Evolutionary conservation across 2,888 invertebrate genomes (phyloP), one percentile per base, ranked within the genome.

Genomic region (Euplexia lucipara): DNA sequence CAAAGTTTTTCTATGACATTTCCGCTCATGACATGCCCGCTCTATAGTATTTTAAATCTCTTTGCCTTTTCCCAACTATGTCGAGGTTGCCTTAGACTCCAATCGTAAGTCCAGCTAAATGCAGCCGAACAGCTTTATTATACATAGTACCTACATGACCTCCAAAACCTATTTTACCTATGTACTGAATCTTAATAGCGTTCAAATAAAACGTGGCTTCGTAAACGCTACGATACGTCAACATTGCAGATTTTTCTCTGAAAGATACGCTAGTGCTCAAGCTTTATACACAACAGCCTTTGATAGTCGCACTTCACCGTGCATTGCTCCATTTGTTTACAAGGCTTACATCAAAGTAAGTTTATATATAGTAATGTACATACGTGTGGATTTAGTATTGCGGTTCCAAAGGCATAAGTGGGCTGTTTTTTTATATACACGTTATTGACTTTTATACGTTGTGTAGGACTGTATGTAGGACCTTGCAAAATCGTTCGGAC

Each of bases 301-400:
- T 74, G 69, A 69, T 49, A 52, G 62, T 48, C 41, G 16, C 48
- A 49, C 72, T 72, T 74, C 57, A 63, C 12, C 63, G 69, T 69
- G 54, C 69, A 63, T 58, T 74, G 63, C 63, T 75, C 58, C 75
- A 58, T 69, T 74, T 69, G 44, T 63, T 58, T 53, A 51, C 48
- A 45, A 53, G 63, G 34, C 26, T 39, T 41, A 35, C 52, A 57
- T 45, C 39, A 63, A 56, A 32, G 44, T 44, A 37, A 34, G 35
- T 12, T 48, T 30, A 20, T 26, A 49, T 8, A 34, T 6, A 51
- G 14, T 34, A 41, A n/a, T 71, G 37, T 34, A 61, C 30, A 16
- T 44, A 16, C 18, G 48, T 26, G 3, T 26, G 26, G 37, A 44
- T 49, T 44, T 16, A 20, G 20, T 53, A 9, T 42, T 52, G 7